Evolutionary conservation across 2,797 vertebrate species (phyloP).

Genomic region (Myotis planiceps): DNA sequence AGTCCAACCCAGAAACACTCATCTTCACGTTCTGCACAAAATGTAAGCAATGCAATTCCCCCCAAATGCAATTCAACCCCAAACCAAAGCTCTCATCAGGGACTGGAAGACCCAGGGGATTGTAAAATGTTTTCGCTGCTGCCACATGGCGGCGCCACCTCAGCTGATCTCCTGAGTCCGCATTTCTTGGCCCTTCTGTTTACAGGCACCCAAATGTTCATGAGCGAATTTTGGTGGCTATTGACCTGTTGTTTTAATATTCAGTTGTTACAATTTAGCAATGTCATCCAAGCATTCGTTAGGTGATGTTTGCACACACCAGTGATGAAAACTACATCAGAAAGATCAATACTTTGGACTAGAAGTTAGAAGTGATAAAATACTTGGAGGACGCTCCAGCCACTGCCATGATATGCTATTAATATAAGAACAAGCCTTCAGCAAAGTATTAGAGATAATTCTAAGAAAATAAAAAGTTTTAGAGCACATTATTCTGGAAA

Average conservation of each 20-base stretch:
- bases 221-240: background rate
- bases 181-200: background rate
- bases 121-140: background rate
- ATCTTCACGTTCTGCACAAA: background rate
- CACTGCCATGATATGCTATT: slow-evolving; percentile 11
- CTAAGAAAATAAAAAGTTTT: slow-evolving; percentile 64
- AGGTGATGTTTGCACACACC: slow-evolving; percentile 19
- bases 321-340: slow-evolving; percentile 24
- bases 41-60: background rate
- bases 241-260: slow-evolving; percentile 11
- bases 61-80: background rate
- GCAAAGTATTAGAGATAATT: slow-evolving; percentile 50
- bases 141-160: background rate
- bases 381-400: background rate
- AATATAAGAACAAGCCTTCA: slow-evolving; percentile 42
- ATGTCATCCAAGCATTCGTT: background rate
- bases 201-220: background rate
- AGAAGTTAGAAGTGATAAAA: slow-evolving; percentile 60
- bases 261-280: slow-evolving; percentile 46
- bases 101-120: background rate
- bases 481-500: slow-evolving; percentile 33
- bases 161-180: background rate
- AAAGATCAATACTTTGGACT: slow-evolving; percentile 56
- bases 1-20: background rate
- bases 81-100: background rate